phyloP scores from a whole-genome alignment of 2,113 vertebrate genomes.

The Butastur rufipennis region DNA sequence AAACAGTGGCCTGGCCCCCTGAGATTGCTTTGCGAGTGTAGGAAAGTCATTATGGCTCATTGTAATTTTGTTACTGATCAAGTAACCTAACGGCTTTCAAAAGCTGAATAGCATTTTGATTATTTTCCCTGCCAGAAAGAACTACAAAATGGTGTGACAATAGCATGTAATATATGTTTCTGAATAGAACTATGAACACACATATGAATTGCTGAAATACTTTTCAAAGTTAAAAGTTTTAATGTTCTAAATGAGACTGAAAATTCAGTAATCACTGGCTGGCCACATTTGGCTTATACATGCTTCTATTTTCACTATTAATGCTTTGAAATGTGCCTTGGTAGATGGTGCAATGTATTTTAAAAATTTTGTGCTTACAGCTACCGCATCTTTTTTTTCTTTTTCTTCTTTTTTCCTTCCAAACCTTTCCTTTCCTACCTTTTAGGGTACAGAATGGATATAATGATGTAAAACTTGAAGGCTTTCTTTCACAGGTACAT shows the following conservation, averaged over 20 bases:
- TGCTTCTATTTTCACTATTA: neutral
- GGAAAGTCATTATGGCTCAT: neutral
- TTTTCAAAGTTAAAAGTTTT: neutral
- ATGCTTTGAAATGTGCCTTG: neutral
- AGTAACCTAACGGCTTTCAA: neutral
- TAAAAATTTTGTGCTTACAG: neutral
- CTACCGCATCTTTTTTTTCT: accelerated
- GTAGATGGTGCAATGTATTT: neutral
- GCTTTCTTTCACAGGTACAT: neutral
- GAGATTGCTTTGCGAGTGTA: neutral
- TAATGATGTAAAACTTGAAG: neutral
- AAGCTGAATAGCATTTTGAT: neutral
- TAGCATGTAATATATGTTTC: neutral
- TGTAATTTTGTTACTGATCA: neutral
- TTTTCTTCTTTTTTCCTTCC: neutral
- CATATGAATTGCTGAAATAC: neutral
- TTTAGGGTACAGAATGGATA: neutral
- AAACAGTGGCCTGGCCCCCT: neutral
- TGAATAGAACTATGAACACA: neutral
- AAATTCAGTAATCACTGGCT: neutral
- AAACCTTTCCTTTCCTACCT: neutral
- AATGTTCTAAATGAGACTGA: neutral
- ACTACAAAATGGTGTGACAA: neutral
- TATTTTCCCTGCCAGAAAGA: neutral
- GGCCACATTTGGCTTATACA: neutral